Base-by-base conservation (phyloP, 2,888 invertebrate genomes). In the Drosophila emarginata region DNA sequence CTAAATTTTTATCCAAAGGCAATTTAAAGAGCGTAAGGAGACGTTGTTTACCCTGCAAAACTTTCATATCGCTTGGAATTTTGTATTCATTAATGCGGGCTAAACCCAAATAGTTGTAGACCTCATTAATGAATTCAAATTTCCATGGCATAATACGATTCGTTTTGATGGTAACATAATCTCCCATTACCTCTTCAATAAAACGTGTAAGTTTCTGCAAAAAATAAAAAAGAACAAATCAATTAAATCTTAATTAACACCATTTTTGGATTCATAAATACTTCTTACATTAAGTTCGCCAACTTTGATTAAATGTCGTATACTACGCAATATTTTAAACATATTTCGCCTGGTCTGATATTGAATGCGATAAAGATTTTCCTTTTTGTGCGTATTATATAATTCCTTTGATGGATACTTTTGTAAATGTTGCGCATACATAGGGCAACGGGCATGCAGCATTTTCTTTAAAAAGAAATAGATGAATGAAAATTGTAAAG, bases 91-190 rank as follows among this genome's bases (percentile, higher is more conserved):
- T 90, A 45, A 88, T 75, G 75, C 89, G 86, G n/a, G 91, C 87
- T 65, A 91, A 60, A 3, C 88, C 91, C 26, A 91, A 59, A 6
- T 87, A 85, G 72, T 91, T 91, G 61, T 89, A 91, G 23, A 91
- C 89, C 75, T 91, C 91, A 72, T 90, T 90, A 21, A 89, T 81
- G 63, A 91, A 91, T 74, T 91, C 90, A 74, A 91, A 91, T 72
- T 90, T 91, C 88, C 91, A 90, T 7, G 91, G 91, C 90, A 91
- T 90, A 2, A 91, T 80, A 14, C 91, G 90, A 37, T 82, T 65
- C 0, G 91, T 91, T 71, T 91, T 91, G 5, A 88, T 71, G 4
- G 89, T 82, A 0, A 90, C 86, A 73, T 90, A 91, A 54, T 90
- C 83, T 3, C 91, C 89, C 89, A 90, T 89, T 2, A 89, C 80